Conservation (phyloP, 2,113 vertebrate species). For the Rhagologus leucostigma region DNA sequence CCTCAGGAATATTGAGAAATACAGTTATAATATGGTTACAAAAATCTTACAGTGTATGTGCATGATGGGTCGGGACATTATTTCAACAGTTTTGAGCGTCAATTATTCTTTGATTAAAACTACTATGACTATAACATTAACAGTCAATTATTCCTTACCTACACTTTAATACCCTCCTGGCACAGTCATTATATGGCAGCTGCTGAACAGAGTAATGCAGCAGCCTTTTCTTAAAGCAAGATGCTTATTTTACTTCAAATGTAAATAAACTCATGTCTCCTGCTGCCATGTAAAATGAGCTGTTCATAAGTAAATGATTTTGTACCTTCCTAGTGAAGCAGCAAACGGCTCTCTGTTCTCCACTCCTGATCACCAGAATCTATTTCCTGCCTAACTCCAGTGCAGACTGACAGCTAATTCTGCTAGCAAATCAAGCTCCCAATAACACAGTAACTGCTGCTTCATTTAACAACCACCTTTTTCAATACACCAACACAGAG, state of each 20-base stretch:
- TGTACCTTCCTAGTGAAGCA: neutral
- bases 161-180: neutral
- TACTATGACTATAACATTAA: neutral
- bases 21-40: neutral
- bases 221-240: constrained; percentile 12
- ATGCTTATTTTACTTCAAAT: constrained; percentile 36
- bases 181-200: neutral
- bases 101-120: neutral
- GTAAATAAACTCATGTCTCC: constrained; percentile 44
- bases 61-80: neutral
- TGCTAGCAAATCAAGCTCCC: neutral
- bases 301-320: neutral
- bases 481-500: neutral
- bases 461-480: neutral
- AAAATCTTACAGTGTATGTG: neutral
- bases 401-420: neutral
- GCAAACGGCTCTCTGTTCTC: neutral
- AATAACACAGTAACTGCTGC: neutral
- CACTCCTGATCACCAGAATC: neutral
- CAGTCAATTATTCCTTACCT: constrained; percentile 15
- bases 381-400: neutral
- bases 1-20: neutral
- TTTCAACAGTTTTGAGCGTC: neutral
- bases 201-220: constrained; percentile 17
- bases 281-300: constrained; percentile 16